These are phyloP conservation scores for Tribolium freemani DNA, from an alignment of 2,888 invertebrate genomes.

Conservation along the genomic window DNA sequence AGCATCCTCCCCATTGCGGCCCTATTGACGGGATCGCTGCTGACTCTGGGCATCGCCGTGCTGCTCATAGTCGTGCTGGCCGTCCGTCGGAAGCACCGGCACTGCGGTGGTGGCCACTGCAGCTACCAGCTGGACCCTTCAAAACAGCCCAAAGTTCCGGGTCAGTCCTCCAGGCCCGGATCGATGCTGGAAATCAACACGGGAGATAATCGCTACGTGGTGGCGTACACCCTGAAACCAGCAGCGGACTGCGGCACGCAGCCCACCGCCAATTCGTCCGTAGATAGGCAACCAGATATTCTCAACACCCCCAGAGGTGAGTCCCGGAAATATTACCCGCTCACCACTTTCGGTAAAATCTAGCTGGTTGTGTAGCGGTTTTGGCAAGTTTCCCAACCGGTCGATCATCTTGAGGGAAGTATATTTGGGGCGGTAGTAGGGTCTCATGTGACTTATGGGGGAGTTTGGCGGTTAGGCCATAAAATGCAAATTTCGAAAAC, in stretches of 20 bases:
- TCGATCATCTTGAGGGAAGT: slow-evolving; percentile 2
- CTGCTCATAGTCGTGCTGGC: slow-evolving; percentile 77
- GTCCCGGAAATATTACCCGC: slow-evolving; percentile 50
- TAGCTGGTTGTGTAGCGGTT: slow-evolving; percentile 20
- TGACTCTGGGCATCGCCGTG: slow-evolving; percentile 76
- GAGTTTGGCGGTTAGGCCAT: not conserved
- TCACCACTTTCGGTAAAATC: slow-evolving; percentile 45
- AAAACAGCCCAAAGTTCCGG: slow-evolving; percentile 71
- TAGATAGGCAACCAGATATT: slow-evolving; percentile 72
- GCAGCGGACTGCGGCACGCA: slow-evolving; percentile 65
- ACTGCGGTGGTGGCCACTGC: slow-evolving; percentile 65
- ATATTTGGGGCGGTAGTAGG: not conserved
- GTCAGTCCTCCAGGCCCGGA: slow-evolving; percentile 63
- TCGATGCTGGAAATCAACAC: slow-evolving; percentile 83
- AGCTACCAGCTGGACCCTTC: slow-evolving; percentile 66
- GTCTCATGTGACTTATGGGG: not conserved
- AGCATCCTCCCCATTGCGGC: slow-evolving; percentile 82
- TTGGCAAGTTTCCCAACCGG: slow-evolving; percentile 21
- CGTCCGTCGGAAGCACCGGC: slow-evolving; percentile 71
- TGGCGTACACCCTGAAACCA: slow-evolving; percentile 87
- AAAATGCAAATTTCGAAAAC: not conserved
- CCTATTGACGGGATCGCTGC: slow-evolving; percentile 76
- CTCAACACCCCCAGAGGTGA: slow-evolving; percentile 83
- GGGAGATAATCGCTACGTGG: slow-evolving; percentile 86
- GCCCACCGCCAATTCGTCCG: slow-evolving; percentile 56